phyloP scores from a whole-genome alignment of 2,113 vertebrate genomes.

The Hydropotes inermis region DNA sequence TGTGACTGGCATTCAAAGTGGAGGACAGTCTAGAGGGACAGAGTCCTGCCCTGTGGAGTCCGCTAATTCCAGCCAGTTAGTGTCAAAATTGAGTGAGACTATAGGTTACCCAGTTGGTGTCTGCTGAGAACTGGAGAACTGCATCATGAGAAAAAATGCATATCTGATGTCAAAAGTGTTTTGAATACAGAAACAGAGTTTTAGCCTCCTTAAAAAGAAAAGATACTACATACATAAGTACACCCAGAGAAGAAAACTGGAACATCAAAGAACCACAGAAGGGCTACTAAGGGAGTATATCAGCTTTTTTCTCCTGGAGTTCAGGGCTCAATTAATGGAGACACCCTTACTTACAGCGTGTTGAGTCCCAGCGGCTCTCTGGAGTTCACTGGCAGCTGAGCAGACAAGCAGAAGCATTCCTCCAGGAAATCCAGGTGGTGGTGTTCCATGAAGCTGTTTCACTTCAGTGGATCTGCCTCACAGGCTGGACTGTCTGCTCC shows the following conservation, averaged over 20 bases:
- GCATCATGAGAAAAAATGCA: background rate
- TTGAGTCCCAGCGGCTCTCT: background rate
- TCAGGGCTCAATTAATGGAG: background rate
- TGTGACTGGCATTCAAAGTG: background rate
- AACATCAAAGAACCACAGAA: background rate
- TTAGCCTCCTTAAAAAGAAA: background rate
- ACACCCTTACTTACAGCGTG: accelerated
- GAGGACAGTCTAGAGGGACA: too few relatives aligned
- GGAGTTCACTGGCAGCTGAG: background rate
- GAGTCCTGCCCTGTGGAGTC: background rate
- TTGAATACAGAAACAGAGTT: background rate
- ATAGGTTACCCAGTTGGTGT: background rate
- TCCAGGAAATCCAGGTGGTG: background rate
- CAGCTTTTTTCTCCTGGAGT: background rate
- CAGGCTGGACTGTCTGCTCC: background rate
- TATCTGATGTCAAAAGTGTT: background rate
- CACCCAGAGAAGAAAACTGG: background rate
- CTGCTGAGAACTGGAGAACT: background rate
- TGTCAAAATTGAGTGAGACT: background rate
- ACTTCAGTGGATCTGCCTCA: background rate
- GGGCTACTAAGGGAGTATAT: background rate
- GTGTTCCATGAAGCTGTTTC: background rate
- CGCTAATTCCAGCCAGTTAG: background rate
- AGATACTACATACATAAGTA: background rate
- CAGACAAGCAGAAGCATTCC: background rate